These are phyloP conservation scores for Creontiades dilutus DNA, from an alignment of 2,888 invertebrate species.

Conservation along the genomic window DNA sequence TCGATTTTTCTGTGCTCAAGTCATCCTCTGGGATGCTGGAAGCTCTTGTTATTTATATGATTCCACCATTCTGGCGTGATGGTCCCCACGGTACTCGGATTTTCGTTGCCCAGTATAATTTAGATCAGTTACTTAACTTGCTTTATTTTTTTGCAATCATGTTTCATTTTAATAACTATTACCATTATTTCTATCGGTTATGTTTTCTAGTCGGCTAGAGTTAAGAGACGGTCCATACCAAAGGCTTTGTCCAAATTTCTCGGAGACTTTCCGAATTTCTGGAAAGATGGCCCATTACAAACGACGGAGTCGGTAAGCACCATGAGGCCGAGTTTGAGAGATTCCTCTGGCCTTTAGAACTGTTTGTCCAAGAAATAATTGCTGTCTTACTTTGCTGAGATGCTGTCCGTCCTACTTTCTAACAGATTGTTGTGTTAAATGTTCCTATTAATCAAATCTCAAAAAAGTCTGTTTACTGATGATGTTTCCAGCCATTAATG, in stretches of 20 bases:
- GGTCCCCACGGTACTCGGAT: too few relatives aligned
- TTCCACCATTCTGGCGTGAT: too few relatives aligned
- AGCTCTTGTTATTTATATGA: too few relatives aligned
- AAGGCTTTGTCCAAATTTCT: slow-evolving; percentile 63
- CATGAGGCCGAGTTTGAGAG: neutral
- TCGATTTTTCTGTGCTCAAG: neutral
- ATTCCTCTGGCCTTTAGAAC: too few relatives aligned
- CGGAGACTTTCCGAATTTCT: slow-evolving; percentile 60
- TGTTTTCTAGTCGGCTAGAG: slow-evolving; percentile 64
- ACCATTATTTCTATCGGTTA: neutral
- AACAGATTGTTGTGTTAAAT: slow-evolving; percentile 7
- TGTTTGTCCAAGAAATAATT: neutral
- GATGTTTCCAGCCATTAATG: too few relatives aligned
- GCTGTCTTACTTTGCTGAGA: neutral
- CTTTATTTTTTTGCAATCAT: slow-evolving; percentile 11
- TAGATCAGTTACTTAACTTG: too few relatives aligned
- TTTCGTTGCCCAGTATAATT: too few relatives aligned
- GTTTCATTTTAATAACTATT: neutral
- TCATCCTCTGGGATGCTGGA: too few relatives aligned
- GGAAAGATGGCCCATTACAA: slow-evolving; percentile 50
- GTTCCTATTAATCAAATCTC: neutral
- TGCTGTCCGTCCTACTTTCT: neutral
- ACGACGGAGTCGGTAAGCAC: slow-evolving; percentile 47
- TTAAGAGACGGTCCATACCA: slow-evolving; percentile 48
- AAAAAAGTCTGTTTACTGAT: neutral